Conservation (phyloP, 1,140 invertebrate genomes). For the Stegodyphus dumicola region DNA sequence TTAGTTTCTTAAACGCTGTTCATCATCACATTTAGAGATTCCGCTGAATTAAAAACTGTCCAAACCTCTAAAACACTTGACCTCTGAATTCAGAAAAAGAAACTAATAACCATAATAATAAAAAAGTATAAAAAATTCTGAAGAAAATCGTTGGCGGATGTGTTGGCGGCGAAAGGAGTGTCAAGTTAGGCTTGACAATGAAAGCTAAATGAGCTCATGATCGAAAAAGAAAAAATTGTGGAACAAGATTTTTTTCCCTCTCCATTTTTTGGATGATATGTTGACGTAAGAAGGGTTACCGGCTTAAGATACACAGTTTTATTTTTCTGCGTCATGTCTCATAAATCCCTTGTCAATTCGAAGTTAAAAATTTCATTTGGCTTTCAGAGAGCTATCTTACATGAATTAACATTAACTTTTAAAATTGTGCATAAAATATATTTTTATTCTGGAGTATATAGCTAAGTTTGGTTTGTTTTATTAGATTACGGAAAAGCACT, state of each 20-base stretch:
- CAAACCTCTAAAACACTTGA: slow-evolving; percentile 27
- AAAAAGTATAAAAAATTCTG: not conserved
- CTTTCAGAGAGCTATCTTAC: no score
- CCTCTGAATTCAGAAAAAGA: slow-evolving; percentile 12
- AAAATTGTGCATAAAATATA: no score
- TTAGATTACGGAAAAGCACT: no score
- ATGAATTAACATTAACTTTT: no score
- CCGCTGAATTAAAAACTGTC: not conserved
- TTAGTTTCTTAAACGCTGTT: slow-evolving; percentile 2
- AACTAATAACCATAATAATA: not conserved
- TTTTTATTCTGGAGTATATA: no score
- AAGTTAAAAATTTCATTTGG: no score
- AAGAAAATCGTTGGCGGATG: slow-evolving; percentile 24
- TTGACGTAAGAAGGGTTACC: slow-evolving; percentile 19
- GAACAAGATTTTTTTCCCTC: not conserved
- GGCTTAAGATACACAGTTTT: not conserved
- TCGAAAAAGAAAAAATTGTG: slow-evolving; percentile 12
- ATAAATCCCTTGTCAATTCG: no score
- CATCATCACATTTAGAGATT: slow-evolving; percentile 1
- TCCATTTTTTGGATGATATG: slow-evolving; percentile 1
- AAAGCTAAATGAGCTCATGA: slow-evolving; percentile 54
- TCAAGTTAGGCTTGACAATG: slow-evolving; percentile 19
- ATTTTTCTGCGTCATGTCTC: no score
- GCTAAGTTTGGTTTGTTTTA: no score
- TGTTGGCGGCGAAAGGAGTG: slow-evolving; percentile 38